Base-by-base conservation (phyloP, 37 sponge, comb jelly and placozoan genomes). In the Hexactinellida sp. region DNA sequence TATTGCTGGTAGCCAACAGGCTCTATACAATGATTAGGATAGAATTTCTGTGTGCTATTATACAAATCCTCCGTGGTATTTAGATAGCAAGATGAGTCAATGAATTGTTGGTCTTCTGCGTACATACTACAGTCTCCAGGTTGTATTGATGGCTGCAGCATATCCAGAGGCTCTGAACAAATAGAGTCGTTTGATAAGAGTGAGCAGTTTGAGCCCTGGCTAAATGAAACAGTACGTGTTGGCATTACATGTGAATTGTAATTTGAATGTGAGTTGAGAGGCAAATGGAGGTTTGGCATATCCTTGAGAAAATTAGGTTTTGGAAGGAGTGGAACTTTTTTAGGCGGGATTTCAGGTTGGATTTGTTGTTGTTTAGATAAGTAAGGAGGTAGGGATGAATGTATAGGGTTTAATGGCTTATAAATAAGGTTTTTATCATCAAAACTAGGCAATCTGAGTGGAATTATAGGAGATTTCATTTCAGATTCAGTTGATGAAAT, bases 271-370 rank as follows among this genome's bases (percentile, higher is more conserved):
- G 9, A 3, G 13, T n/a, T 63, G 19, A 63, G 13, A 3, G 3
- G 3, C 34, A 63, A 63, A 21, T 63, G 76, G 13, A 63, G 76
- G 13, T 63, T 63, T 1, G 76, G 76, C 76, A 63, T 63, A 5
- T 63, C 76, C 28, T 7, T 63, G 21, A 63, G 25, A 23, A 63
- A 63, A 28, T 63, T 63, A 5, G 76, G 76, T 7, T 63, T 10
- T 32, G 76, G 76, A 63, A 63, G 76, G 3, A 63, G 76, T 7
- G 76, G 76, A 28, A 63, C 76, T n/a, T 63, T 63, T 63, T 63
- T 63, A 7, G 28, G 30, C 32, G 21, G 25, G 21, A 25, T 7
- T 7, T 63, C 28, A 63, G 76, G 5, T n/a, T 3, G 21, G 76
- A 3, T 23, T 63, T 23, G 25, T 25, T 25, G 28, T 28, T 7